Conservation (phyloP, 2,797 vertebrate genomes). For the Pantherophis alleghaniensis region DNA sequence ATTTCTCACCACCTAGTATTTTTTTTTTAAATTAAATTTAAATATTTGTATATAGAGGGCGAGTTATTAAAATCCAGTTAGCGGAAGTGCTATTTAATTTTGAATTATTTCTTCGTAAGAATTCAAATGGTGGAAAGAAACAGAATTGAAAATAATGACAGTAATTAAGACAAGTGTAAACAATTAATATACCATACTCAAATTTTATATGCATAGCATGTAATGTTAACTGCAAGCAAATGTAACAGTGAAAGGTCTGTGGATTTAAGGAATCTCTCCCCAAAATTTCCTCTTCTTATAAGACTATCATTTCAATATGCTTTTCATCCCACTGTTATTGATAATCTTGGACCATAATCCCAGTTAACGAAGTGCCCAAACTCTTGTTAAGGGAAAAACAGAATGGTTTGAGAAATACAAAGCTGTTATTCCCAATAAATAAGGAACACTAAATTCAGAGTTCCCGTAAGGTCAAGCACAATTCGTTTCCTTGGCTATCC, state of each 20-base stretch:
- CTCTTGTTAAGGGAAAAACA: neutral
- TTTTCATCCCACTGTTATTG: neutral
- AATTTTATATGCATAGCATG: slow-evolving; percentile 17
- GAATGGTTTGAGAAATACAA: neutral
- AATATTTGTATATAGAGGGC: neutral
- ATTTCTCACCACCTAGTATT: neutral
- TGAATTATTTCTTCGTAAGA: slow-evolving; percentile 18
- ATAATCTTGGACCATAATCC: neutral
- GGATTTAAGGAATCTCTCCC: slow-evolving; percentile 29
- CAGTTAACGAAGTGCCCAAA: neutral
- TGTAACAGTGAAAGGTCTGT: slow-evolving; percentile 20
- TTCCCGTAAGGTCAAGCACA: neutral
- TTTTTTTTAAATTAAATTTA: neutral
- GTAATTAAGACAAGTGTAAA: slow-evolving; percentile 46
- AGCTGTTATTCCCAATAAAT: neutral
- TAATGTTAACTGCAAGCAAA: slow-evolving; percentile 25
- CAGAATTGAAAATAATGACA: slow-evolving; percentile 39
- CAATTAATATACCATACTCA: slow-evolving; percentile 37
- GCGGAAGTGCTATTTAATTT: neutral
- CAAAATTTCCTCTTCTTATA: neutral
- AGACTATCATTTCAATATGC: neutral
- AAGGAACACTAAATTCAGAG: neutral
- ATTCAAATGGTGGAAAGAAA: slow-evolving; percentile 24
- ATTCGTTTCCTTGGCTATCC: neutral
- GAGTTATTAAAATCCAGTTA: slow-evolving; percentile 13